These are phyloP conservation scores for Pardosa pseudoannulata DNA, from an alignment of 2,888 invertebrate genomes.

Conservation along the genomic window DNA sequence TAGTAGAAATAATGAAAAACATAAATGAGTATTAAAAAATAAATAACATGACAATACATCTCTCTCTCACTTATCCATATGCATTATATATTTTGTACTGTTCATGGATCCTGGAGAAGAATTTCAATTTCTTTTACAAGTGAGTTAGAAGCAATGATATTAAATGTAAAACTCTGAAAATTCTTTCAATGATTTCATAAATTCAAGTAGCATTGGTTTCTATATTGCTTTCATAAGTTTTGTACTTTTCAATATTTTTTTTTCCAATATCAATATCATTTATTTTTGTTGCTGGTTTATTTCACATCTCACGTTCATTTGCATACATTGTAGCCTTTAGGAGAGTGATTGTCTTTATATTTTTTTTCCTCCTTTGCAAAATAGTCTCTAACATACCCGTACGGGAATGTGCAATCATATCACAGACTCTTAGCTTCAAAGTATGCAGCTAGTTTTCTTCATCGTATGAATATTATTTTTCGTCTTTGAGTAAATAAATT, in stretches of 20 bases:
- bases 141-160: not conserved
- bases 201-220: not conserved
- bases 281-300: not conserved
- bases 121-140: not conserved
- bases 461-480: not conserved
- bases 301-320: conserved; percentile 1
- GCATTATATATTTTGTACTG: not conserved
- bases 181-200: not conserved
- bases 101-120: not conserved
- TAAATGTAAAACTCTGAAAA: not conserved
- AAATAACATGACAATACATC: not conserved
- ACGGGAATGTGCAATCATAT: conserved; percentile 70
- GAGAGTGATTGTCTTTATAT: conserved; percentile 50
- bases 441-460: conserved; percentile 44
- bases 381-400: conserved; percentile 62
- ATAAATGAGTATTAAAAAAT: conserved; percentile 3
- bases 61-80: not conserved
- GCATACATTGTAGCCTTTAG: conserved; percentile 53
- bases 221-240: conserved; percentile 1
- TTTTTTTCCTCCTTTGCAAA: conserved; percentile 39
- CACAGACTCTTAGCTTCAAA: conserved; percentile 70
- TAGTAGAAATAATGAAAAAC: not conserved
- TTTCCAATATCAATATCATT: too few relatives aligned
- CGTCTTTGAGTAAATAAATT: not conserved
- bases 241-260: not conserved